phyloP scores from a whole-genome alignment of 2,888 invertebrate species.

The Ctenicera cuprea region DNA sequence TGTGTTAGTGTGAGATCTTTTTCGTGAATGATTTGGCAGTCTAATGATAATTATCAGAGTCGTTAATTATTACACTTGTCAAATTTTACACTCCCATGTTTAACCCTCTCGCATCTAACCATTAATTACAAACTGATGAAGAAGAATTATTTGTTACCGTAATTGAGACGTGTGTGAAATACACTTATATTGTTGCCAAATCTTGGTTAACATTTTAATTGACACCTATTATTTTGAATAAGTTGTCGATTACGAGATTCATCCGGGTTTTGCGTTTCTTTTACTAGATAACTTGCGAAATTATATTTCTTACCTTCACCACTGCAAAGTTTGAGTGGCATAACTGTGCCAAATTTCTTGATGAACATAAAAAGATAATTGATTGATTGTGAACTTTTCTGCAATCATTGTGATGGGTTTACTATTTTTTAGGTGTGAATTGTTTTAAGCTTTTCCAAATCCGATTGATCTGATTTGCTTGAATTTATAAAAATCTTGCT shows the following conservation, averaged over 20 bases:
- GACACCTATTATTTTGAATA: constrained; percentile 33
- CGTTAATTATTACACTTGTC: constrained; percentile 45
- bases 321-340: constrained; percentile 24
- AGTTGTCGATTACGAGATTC: constrained; percentile 26
- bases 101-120: constrained; percentile 31
- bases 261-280: constrained; percentile 16
- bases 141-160: constrained; percentile 38
- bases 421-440: not conserved
- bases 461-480: not conserved
- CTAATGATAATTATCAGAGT: constrained; percentile 39
- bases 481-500: too few species aligned
- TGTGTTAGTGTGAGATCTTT: constrained; percentile 32
- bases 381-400: constrained; percentile 27
- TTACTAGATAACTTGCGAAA: constrained; percentile 13
- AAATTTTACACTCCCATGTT: constrained; percentile 45
- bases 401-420: not conserved
- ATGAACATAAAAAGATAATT: constrained; percentile 24
- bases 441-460: not conserved
- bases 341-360: constrained; percentile 29
- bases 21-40: constrained; percentile 40
- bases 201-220: constrained; percentile 30
- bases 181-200: constrained; percentile 28
- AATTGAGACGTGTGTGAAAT: constrained; percentile 41
- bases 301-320: constrained; percentile 23
- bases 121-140: constrained; percentile 38